Percentiles rank a stretch among this genome's conserved stretches.
Conservation (phyloP, 2,888 invertebrate genomes). For the Phyto melanocephala region DNA sequence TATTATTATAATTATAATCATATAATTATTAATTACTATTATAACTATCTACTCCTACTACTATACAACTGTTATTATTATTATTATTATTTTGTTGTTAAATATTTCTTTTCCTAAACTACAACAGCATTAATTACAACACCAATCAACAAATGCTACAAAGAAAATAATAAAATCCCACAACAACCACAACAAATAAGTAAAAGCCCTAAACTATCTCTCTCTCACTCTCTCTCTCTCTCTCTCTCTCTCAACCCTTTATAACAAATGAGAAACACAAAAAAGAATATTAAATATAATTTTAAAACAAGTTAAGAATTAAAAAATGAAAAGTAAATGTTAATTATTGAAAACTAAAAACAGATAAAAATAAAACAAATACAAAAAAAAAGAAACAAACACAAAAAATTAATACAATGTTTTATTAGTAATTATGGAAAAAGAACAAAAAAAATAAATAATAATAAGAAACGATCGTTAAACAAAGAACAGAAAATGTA, state of each 20-base stretch:
- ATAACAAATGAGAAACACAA: slow-evolving; percentile 37
- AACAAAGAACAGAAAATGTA: slow-evolving; percentile 1
- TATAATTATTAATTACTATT: slow-evolving; percentile 49
- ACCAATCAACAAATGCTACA: slow-evolving; percentile 56
- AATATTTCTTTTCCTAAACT: slow-evolving; percentile 43
- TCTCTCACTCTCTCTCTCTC: background rate
- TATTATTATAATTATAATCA: slow-evolving; percentile 54
- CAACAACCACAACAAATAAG: slow-evolving; percentile 50
- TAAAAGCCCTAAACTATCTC: slow-evolving; percentile 65
- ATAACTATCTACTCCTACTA: background rate
- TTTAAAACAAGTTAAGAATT: slow-evolving; percentile 60
- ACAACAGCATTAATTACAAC: slow-evolving; percentile 54
- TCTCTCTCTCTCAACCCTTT: slow-evolving; percentile 35
- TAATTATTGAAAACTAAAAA: slow-evolving; percentile 57
- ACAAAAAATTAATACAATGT: slow-evolving; percentile 13
- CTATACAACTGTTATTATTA: background rate
- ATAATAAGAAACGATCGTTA: background rate
- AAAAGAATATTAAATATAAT: slow-evolving; percentile 47
- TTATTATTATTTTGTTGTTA: slow-evolving; percentile 55
- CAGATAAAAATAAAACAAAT: slow-evolving; percentile 45
- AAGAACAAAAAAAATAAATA: background rate
- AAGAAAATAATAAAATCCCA: slow-evolving; percentile 68
- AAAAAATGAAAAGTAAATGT: slow-evolving; percentile 60
- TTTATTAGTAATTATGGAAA: slow-evolving; percentile 55
- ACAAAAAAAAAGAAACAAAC: slow-evolving; percentile 14